A percentile compares a stretch with the other conserved stretches of the same genome.
phyloP scores from a whole-genome alignment of 2,888 invertebrate species.

The Pediacus dermestoides region DNA sequence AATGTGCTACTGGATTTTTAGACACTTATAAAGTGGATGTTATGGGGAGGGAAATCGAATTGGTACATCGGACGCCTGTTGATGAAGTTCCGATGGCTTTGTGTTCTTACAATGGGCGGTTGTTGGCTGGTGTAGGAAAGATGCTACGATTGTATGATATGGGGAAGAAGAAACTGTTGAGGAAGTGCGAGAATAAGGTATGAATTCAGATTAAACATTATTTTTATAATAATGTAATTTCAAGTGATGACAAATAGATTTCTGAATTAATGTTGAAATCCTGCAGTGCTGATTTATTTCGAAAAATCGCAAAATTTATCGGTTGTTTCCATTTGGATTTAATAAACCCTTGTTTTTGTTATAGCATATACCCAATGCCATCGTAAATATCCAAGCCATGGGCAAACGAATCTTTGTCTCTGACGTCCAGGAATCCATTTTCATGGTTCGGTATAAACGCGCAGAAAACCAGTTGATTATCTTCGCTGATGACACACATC shows the following conservation, averaged over 20 bases:
- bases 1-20: slow-evolving; percentile 77
- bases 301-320: not conserved
- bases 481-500: slow-evolving; percentile 97
- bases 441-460: slow-evolving; percentile 90
- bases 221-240: not conserved
- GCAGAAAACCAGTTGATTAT: slow-evolving; percentile 96
- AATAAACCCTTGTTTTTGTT: slow-evolving; percentile 33
- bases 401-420: slow-evolving; percentile 93
- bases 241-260: slow-evolving; percentile 37
- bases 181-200: slow-evolving; percentile 96
- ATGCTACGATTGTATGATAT: slow-evolving; percentile 92
- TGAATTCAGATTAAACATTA: not conserved
- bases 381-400: slow-evolving; percentile 89
- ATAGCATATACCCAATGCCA: slow-evolving; percentile 90
- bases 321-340: not conserved
- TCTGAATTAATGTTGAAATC: slow-evolving; percentile 36
- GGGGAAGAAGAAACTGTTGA: slow-evolving; percentile 91
- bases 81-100: slow-evolving; percentile 81
- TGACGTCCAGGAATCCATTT: slow-evolving; percentile 96
- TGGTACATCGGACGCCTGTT: slow-evolving; percentile 89
- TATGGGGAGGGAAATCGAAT: slow-evolving; percentile 80
- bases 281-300: slow-evolving; percentile 42
- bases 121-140: slow-evolving; percentile 89
- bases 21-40: slow-evolving; percentile 80
- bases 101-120: slow-evolving; percentile 86